Evolutionary conservation across 1,140 invertebrate species (phyloP), one percentile per base, ranked within the genome.

Genomic region (Stratiolaelaps scimitus): DNA sequence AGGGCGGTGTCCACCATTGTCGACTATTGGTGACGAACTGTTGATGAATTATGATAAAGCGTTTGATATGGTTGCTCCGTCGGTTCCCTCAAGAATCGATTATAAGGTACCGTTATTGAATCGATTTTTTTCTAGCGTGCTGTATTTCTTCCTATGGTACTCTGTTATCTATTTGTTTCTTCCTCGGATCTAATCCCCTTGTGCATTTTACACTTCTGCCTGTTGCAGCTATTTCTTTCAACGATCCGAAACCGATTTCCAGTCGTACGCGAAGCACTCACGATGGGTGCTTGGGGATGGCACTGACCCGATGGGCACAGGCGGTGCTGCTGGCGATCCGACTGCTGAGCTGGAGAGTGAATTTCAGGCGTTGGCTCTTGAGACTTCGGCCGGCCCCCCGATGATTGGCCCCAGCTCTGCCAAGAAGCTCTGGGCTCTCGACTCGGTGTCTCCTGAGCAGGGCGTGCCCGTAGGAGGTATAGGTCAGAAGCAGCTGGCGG

Each of bases 401-500:
- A 64, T 44, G 28, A 68, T 46, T 64, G 43, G 46, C 19, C 44
- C 64, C 19, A 60, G 48, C 29, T 60, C 66, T 28, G 48, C 65
- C 13, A 60, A 60, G 40, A 60, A 64, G 44, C 23, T 40, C 68
- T 43, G 65, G 45, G 43, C 53, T 53, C 47, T 64, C 34, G 17
- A 69, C 64, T 48, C 56, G 65, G 68, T 71, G 26, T 69, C 69
- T 67, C 56, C 66, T 47, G 40, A 29, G 72, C 56, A 69, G 68
- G 45, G 66, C 64, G 20, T 66, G 67, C 29, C 70, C 71, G 30
- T 68, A 60, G 15, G 56, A 67, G 26, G 66, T 85, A 82, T 68
- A 80, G 86, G 85, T 87, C 86, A 81, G 86, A 89, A 87, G 81
- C 89, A 86, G 75, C 78, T 89, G 75, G 88, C 86, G 86, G 86